Conservation (phyloP, 2,113 vertebrate genomes). For the Penelope pileata region DNA sequence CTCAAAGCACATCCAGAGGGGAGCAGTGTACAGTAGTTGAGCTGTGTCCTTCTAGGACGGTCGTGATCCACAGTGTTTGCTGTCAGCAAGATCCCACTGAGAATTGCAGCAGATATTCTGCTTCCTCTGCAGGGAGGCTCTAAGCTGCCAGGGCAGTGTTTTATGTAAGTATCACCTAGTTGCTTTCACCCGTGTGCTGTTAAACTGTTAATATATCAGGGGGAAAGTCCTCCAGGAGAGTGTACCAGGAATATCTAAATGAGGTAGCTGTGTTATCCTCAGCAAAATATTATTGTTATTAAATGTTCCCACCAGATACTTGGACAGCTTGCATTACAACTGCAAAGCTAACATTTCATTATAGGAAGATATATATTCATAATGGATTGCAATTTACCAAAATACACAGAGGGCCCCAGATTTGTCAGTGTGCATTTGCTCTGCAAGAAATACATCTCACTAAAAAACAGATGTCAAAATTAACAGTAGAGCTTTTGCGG, state of each 20-base stretch:
- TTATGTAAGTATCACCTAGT: slow-evolving; percentile 13
- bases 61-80: slow-evolving; percentile 25
- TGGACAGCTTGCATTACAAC: slow-evolving; percentile 33
- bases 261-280: slow-evolving; percentile 29
- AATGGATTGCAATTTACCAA: slow-evolving; percentile 67
- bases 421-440: slow-evolving; percentile 68
- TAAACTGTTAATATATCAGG: slow-evolving; percentile 23
- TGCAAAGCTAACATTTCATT: slow-evolving; percentile 64
- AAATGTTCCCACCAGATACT: slow-evolving; percentile 53
- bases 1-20: neutral
- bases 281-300: slow-evolving; percentile 63
- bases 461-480: slow-evolving; percentile 66
- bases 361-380: slow-evolving; percentile 61
- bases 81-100: slow-evolving; percentile 22
- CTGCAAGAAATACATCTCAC: slow-evolving; percentile 57
- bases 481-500: slow-evolving; percentile 32
- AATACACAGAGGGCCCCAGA: slow-evolving; percentile 55
- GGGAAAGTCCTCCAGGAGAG: neutral
- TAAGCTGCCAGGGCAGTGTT: slow-evolving; percentile 24
- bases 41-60: neutral
- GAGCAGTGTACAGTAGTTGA: neutral
- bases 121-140: slow-evolving; percentile 22
- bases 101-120: neutral
- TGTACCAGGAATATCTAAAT: slow-evolving; percentile 19
- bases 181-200: slow-evolving; percentile 32